A percentile compares a stretch with the other conserved stretches of the same genome.
These are phyloP conservation scores for Polyploca ridens DNA, from an alignment of 2,888 invertebrate species.

Conservation along the genomic window DNA sequence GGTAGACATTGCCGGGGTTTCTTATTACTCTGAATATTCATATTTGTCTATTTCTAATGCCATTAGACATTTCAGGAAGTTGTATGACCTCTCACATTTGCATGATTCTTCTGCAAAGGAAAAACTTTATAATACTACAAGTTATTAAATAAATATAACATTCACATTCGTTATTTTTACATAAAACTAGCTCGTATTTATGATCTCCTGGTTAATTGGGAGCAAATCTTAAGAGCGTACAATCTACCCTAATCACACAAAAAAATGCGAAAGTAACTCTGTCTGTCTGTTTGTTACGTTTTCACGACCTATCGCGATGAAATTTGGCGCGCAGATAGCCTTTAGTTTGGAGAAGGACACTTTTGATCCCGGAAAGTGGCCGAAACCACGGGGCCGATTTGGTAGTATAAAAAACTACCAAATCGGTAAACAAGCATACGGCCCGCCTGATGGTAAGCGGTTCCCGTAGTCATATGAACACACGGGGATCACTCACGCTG, in stretches of 20 bases:
- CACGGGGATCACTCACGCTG: too few species aligned
- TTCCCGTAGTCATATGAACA: too few species aligned
- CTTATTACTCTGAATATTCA: conserved; percentile 23
- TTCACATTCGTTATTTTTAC: background rate
- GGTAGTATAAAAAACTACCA: too few species aligned
- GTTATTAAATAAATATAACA: conserved; percentile 12
- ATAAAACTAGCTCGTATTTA: background rate
- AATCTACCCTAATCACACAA: background rate
- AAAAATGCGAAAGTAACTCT: background rate
- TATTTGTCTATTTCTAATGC: conserved; percentile 63
- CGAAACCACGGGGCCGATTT: too few species aligned
- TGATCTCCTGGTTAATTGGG: background rate
- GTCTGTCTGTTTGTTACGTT: background rate
- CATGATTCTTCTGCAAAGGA: conserved; percentile 68
- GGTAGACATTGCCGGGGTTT: background rate
- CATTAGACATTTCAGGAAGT: conserved; percentile 82
- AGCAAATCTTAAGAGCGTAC: background rate
- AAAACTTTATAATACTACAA: conserved; percentile 12
- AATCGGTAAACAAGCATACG: too few species aligned
- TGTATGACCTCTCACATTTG: conserved; percentile 79
- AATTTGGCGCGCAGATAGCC: too few species aligned
- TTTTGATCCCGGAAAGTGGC: too few species aligned
- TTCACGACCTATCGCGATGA: too few species aligned
- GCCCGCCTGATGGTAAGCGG: too few species aligned
- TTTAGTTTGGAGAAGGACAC: too few species aligned